Percentiles rank a stretch among this genome's conserved stretches.
These are phyloP conservation scores for Carollia perspicillata DNA, from an alignment of 2,113 vertebrate genomes.

Conservation along the genomic window DNA sequence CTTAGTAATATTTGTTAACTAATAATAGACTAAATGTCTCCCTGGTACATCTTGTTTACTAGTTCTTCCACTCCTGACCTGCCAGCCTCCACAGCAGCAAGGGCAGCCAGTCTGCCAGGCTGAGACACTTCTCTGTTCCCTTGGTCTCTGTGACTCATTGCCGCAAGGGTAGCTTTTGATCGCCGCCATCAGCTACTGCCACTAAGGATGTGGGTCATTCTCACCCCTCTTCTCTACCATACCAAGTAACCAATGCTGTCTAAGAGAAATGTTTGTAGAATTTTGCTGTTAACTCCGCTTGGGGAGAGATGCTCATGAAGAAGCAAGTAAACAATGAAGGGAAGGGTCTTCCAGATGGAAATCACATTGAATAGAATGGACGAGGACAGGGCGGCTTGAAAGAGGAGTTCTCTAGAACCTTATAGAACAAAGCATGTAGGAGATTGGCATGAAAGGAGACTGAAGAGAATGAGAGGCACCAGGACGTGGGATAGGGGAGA, in stretches of 20 bases:
- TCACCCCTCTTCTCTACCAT: background rate
- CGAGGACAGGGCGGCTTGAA: background rate
- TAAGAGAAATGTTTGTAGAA: background rate
- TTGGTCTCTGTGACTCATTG: background rate
- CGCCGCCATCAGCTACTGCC: background rate
- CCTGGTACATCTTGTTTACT: background rate
- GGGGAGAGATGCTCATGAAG: background rate
- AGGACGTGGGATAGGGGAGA: background rate
- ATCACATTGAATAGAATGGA: background rate
- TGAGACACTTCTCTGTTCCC: background rate
- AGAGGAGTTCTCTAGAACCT: background rate
- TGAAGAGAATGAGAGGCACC: background rate
- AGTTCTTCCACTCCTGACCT: background rate
- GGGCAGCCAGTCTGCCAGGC: background rate
- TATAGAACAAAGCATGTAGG: background rate
- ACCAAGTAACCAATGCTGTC: background rate
- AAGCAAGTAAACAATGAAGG: background rate
- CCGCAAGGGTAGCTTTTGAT: background rate
- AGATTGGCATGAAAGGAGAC: background rate
- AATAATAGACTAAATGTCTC: background rate
- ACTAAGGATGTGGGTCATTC: background rate
- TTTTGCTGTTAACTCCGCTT: background rate
- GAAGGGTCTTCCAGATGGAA: background rate
- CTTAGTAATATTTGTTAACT: background rate
- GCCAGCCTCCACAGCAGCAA: background rate